These are phyloP conservation scores for Cotesia typhae DNA, from an alignment of 1,140 invertebrate genomes.

Conservation along the genomic window DNA sequence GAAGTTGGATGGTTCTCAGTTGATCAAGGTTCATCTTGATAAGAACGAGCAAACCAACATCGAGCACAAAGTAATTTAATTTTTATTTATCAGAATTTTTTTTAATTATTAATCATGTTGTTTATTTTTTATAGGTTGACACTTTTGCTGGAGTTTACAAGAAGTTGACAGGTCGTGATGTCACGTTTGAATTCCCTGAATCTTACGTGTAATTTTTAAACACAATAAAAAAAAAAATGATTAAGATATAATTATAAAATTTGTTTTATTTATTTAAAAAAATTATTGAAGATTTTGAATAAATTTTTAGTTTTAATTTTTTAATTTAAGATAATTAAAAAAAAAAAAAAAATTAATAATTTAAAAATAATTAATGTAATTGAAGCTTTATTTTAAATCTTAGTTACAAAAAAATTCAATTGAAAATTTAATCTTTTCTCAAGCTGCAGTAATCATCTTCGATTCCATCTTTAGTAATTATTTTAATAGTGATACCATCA, in stretches of 20 bases:
- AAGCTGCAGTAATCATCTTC: conserved; percentile 75
- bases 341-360: too few species aligned
- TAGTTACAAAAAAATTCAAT: neutral
- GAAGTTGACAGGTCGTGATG: conserved; percentile 97
- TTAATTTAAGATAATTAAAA: neutral
- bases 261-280: conserved; percentile 9
- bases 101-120: neutral
- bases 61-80: conserved; percentile 91
- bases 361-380: neutral
- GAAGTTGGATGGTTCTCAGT: conserved; percentile 92
- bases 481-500: conserved; percentile 87
- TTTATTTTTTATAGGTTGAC: conserved; percentile 80
- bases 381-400: conserved; percentile 12
- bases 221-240: conserved; percentile 60
- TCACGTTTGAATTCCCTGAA: conserved; percentile 99
- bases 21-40: conserved; percentile 99
- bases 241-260: conserved; percentile 32
- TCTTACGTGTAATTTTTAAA: conserved; percentile 85
- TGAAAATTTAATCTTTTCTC: conserved; percentile 77
- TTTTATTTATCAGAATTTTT: conserved; percentile 5
- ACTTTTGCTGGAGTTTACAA: conserved; percentile 99
- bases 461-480: conserved; percentile 91
- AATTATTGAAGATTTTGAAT: neutral
- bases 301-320: neutral
- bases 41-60: conserved; percentile 99